phyloP scores from a whole-genome alignment of 2,797 vertebrate species.

The Neosilurus hyrtlii region DNA sequence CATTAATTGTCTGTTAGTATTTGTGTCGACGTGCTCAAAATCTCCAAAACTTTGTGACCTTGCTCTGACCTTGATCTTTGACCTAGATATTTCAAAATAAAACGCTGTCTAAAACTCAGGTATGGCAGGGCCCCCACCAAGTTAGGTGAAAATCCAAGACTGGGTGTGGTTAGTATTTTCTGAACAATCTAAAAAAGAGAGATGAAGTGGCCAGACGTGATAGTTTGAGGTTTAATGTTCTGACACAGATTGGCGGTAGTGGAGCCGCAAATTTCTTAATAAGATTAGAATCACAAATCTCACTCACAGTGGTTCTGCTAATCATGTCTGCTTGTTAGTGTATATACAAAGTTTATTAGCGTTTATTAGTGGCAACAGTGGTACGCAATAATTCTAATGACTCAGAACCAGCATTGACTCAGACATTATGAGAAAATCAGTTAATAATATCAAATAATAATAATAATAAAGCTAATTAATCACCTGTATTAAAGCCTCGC shows the following conservation, averaged over 20 bases:
- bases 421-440: neutral
- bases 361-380: no score
- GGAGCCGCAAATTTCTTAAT: neutral
- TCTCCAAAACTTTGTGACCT: no score
- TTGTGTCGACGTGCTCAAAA: no score
- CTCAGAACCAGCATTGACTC: neutral
- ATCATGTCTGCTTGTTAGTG: neutral
- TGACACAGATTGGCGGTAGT: neutral
- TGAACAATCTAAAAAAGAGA: no score
- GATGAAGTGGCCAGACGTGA: no score
- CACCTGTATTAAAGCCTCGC: conserved; percentile 42
- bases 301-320: neutral
- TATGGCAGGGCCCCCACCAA: no score
- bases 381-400: neutral
- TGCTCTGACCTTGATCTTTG: no score
- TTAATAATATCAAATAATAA: conserved; percentile 8
- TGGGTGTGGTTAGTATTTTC: no score
- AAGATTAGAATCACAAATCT: neutral
- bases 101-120: no score
- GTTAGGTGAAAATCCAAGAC: no score
- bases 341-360: neutral
- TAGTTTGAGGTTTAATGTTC: neutral
- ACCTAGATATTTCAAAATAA: no score
- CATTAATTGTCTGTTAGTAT: no score
- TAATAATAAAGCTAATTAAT: conserved; percentile 25